These are phyloP conservation scores for Calliopum simillimum DNA, from an alignment of 2,888 invertebrate genomes.

Conservation along the genomic window DNA sequence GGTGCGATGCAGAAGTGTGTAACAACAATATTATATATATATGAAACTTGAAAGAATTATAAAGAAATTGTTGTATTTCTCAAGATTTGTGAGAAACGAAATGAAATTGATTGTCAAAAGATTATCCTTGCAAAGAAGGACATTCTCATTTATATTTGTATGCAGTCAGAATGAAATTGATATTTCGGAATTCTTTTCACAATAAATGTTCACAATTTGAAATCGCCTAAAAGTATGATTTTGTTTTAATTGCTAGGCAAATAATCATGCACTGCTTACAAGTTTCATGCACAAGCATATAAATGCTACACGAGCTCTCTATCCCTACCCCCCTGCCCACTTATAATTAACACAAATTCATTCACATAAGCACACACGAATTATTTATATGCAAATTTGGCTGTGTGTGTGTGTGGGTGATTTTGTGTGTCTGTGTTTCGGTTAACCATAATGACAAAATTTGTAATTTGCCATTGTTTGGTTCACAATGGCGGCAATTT, in stretches of 20 bases:
- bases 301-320: no score
- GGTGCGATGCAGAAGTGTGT: not conserved
- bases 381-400: no score
- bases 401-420: not conserved
- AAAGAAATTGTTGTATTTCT: not conserved
- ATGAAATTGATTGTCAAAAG: conserved; percentile 42
- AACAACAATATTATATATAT: not conserved
- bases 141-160: conserved; percentile 6
- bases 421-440: not conserved
- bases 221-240: no score
- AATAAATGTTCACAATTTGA: no score
- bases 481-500: not conserved
- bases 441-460: conserved; percentile 48
- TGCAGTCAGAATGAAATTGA: not conserved
- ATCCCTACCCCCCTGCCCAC: no score
- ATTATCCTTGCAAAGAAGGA: conserved; percentile 26
- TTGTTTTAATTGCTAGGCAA: no score
- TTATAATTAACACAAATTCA: no score
- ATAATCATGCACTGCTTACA: no score
- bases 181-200: no score
- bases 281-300: no score
- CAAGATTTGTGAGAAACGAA: conserved; percentile 31
- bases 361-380: no score
- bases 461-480: conserved; percentile 10
- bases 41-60: not conserved